Percentiles rank a stretch among this genome's conserved stretches.
Evolutionary conservation across 2,113 vertebrate genomes (phyloP).

Genomic region (Hystrix brachyura): DNA sequence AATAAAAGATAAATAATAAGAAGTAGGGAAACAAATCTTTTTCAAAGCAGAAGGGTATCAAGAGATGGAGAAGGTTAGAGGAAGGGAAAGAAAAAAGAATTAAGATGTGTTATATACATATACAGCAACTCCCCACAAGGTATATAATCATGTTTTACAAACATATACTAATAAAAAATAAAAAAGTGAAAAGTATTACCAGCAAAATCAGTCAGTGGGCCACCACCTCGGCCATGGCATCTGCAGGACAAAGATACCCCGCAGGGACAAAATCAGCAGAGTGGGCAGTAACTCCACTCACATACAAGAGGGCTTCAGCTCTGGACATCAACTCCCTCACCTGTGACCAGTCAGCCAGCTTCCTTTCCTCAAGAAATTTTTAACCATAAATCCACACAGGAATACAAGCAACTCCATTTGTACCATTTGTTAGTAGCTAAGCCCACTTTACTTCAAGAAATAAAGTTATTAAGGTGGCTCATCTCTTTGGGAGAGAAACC

Average conservation of each 20-base stretch:
- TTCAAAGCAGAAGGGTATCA: neutral
- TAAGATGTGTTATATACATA: neutral
- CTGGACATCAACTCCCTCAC: neutral
- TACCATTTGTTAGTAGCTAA: neutral
- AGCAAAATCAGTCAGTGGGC: neutral
- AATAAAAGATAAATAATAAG: neutral
- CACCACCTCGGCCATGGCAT: neutral
- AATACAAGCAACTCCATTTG: neutral
- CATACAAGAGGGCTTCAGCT: neutral
- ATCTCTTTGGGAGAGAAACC: neutral
- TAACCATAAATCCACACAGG: neutral
- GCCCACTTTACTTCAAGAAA: slow-evolving; percentile 5
- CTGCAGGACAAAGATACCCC: neutral
- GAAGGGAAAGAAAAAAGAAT: neutral
- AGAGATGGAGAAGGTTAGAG: neutral
- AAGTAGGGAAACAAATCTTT: neutral
- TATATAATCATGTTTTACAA: neutral
- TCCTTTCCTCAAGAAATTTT: neutral
- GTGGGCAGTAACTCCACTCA: neutral
- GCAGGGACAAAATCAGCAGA: neutral
- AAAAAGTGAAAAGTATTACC: neutral
- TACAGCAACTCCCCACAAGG: neutral
- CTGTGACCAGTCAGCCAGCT: neutral
- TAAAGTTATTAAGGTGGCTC: neutral
- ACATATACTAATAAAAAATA: neutral